Percentiles rank a stretch among this genome's conserved stretches.
Evolutionary conservation across 2,888 invertebrate genomes (phyloP).

Genomic region (Eristalinus aeneus): DNA sequence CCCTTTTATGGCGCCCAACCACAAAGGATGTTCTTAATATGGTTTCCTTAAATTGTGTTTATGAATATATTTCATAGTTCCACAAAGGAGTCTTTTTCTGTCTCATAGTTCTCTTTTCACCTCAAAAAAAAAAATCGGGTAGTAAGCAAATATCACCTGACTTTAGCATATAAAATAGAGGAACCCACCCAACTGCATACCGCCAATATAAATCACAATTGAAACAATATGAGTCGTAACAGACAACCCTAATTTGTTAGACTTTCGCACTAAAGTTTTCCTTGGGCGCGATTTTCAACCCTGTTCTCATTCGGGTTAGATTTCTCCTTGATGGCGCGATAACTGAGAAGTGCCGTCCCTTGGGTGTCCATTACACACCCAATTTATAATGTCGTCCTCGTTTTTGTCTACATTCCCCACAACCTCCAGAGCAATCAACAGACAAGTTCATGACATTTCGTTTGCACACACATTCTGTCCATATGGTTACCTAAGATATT

Average conservation of each 20-base stretch:
- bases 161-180: background rate
- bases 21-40: background rate
- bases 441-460: slow-evolving; percentile 58
- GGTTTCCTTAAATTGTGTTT: background rate
- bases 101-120: background rate
- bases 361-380: slow-evolving; percentile 37
- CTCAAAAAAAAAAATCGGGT: no score
- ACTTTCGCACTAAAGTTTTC: background rate
- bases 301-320: slow-evolving; percentile 23
- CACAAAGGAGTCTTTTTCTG: background rate
- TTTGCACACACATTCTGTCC: background rate
- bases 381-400: slow-evolving; percentile 49
- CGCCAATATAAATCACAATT: background rate
- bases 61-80: background rate
- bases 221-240: background rate
- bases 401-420: slow-evolving; percentile 23
- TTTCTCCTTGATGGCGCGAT: slow-evolving; percentile 27
- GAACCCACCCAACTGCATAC: background rate
- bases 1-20: background rate
- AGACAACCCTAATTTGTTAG: slow-evolving; percentile 21
- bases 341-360: slow-evolving; percentile 4
- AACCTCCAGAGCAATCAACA: background rate
- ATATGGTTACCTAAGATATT: slow-evolving; percentile 57
- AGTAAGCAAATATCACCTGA: background rate
- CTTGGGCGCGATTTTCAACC: background rate